Evolutionary conservation across 2,888 invertebrate species (phyloP).

Genomic region (Andrena bucephala): DNA sequence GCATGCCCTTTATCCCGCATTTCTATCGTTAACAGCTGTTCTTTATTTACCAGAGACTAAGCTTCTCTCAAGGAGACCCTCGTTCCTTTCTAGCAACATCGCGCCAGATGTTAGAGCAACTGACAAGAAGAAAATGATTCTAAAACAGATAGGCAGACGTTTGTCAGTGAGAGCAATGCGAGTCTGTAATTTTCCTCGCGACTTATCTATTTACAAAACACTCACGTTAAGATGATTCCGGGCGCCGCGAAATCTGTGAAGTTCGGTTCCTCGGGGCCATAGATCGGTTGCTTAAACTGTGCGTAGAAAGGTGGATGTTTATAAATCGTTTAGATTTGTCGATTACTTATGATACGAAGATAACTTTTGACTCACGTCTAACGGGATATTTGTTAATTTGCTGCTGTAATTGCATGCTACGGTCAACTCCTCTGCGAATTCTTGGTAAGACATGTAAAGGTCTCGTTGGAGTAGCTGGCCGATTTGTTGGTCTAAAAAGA

Average conservation of each 20-base stretch:
- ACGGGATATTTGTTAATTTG: conserved; percentile 88
- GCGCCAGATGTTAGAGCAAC: conserved; percentile 96
- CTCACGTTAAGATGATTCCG: conserved; percentile 94
- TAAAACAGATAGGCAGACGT: conserved; percentile 80
- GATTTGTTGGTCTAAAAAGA: conserved; percentile 93
- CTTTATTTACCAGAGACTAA: conserved; percentile 91
- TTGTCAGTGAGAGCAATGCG: background rate
- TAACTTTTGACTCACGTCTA: conserved; percentile 86
- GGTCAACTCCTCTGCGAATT: conserved; percentile 89
- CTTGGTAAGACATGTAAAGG: conserved; percentile 90
- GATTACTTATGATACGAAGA: too few relatives aligned
- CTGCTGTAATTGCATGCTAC: conserved; percentile 88
- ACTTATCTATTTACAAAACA: conserved; percentile 61
- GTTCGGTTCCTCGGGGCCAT: conserved; percentile 91
- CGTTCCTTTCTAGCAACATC: conserved; percentile 95
- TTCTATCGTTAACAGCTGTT: background rate
- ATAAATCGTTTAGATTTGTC: background rate
- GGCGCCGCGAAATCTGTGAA: conserved; percentile 98
- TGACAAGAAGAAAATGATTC: conserved; percentile 97
- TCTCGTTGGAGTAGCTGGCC: conserved; percentile 92
- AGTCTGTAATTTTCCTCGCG: background rate
- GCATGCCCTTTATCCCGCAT: background rate
- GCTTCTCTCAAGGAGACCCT: conserved; percentile 95
- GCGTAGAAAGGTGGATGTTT: conserved; percentile 6
- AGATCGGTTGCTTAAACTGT: conserved; percentile 90